Conservation (phyloP, 2,797 vertebrate genomes). For the Darevskia nairensis region DNA sequence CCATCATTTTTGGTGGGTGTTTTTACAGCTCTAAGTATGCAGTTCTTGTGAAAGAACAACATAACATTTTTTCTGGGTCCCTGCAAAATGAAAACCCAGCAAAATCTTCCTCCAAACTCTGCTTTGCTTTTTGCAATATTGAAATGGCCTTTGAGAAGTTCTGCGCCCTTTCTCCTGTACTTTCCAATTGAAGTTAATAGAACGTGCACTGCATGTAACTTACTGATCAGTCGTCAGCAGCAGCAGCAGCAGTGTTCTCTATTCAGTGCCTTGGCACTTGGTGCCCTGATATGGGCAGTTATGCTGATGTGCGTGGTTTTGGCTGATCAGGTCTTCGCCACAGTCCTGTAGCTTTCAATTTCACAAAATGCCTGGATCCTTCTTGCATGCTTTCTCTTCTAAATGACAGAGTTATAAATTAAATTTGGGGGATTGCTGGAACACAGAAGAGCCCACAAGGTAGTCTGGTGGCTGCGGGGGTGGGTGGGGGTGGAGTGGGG, state of each 20-base stretch:
- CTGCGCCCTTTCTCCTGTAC: neutral
- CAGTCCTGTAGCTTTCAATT: neutral
- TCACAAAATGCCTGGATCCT: neutral
- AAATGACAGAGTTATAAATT: neutral
- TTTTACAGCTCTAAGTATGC: neutral
- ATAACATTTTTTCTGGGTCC: neutral
- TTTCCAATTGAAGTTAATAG: neutral
- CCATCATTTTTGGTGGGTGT: neutral
- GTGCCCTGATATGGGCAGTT: neutral
- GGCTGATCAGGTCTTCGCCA: neutral
- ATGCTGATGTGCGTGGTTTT: neutral
- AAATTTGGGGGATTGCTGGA: neutral
- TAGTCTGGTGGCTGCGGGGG: neutral
- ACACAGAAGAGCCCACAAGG: neutral
- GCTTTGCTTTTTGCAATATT: neutral
- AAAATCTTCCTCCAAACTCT: no score
- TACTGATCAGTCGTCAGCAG: neutral
- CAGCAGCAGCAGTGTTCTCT: neutral
- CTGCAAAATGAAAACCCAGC: neutral
- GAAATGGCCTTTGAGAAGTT: neutral
- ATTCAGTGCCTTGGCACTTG: neutral
- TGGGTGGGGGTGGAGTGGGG: neutral
- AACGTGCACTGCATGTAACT: accelerated
- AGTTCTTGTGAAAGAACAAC: neutral
- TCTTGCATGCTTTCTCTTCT: neutral